phyloP scores from a whole-genome alignment of 2,797 vertebrate genomes.

The Ctenopoma multispine region DNA sequence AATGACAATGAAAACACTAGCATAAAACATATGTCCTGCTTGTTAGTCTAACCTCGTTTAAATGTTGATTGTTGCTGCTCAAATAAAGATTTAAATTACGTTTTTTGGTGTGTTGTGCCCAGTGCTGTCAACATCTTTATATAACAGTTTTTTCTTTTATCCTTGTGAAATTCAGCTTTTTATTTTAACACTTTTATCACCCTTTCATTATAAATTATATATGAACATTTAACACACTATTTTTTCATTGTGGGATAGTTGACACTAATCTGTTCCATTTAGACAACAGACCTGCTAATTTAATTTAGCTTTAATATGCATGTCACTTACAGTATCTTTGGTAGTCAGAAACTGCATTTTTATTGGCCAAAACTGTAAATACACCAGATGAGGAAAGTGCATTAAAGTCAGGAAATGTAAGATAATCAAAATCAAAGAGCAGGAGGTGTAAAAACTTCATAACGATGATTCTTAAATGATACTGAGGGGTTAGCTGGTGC shows the following conservation, averaged over 20 bases:
- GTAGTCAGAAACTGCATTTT: not conserved
- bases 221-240: not conserved
- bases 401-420: constrained; percentile 42
- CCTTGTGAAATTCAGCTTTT: not conserved
- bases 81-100: not conserved
- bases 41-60: not conserved
- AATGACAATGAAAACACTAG: constrained; percentile 37
- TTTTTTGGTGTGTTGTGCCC: not conserved
- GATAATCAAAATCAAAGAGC: constrained; percentile 5
- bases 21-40: not conserved
- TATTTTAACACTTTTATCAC: not conserved
- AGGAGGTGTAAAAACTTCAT: constrained; percentile 28
- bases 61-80: constrained; percentile 14
- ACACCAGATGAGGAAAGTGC: not conserved
- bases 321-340: not conserved
- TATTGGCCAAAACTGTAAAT: not conserved
- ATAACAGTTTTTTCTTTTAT: not conserved
- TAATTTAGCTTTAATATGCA: not conserved
- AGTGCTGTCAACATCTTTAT: not conserved
- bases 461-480: constrained; percentile 31
- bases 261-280: not conserved
- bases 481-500: constrained; percentile 27
- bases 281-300: not conserved
- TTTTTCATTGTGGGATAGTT: not conserved
- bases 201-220: no score